phyloP scores from a whole-genome alignment of 2,888 invertebrate species.

The Kryphioiulus occultus region DNA sequence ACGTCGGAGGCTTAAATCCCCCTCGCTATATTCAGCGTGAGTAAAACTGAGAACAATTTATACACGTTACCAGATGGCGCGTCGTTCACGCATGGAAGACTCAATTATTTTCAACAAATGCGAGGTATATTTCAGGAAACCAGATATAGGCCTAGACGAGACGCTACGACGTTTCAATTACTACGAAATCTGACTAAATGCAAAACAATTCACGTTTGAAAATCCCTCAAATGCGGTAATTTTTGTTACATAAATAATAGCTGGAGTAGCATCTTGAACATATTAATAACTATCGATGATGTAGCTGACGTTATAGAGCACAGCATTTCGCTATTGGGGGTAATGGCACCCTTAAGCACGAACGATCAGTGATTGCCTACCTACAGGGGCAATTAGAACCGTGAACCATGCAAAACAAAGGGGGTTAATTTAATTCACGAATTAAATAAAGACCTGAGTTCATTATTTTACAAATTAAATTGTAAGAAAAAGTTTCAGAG shows the following conservation, averaged over 20 bases:
- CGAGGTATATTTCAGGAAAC: not conserved
- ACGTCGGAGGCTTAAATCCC: conserved; percentile 24
- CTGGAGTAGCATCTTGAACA: too few species aligned
- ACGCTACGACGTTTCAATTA: not conserved
- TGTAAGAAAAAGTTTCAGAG: too few species aligned
- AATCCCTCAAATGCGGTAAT: not conserved
- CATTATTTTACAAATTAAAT: not conserved
- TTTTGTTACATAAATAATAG: too few species aligned
- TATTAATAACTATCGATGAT: too few species aligned
- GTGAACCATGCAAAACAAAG: not conserved
- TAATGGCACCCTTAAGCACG: too few species aligned
- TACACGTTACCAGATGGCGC: conserved; percentile 22
- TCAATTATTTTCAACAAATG: conserved; percentile 45
- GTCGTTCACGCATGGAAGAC: conserved; percentile 44
- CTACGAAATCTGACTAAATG: not conserved
- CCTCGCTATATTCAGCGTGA: not conserved
- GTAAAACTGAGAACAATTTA: conserved; percentile 9
- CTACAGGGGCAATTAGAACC: not conserved
- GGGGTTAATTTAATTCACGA: too few species aligned
- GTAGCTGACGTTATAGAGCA: too few species aligned
- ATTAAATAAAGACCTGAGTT: too few species aligned
- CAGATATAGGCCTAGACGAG: not conserved
- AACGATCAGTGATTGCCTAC: not conserved
- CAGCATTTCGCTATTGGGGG: too few species aligned
- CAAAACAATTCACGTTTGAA: not conserved